Evolutionary conservation across 2,888 invertebrate genomes (phyloP), one percentile per base, ranked within the genome.

Genomic region (Xylota sylvarum): DNA sequence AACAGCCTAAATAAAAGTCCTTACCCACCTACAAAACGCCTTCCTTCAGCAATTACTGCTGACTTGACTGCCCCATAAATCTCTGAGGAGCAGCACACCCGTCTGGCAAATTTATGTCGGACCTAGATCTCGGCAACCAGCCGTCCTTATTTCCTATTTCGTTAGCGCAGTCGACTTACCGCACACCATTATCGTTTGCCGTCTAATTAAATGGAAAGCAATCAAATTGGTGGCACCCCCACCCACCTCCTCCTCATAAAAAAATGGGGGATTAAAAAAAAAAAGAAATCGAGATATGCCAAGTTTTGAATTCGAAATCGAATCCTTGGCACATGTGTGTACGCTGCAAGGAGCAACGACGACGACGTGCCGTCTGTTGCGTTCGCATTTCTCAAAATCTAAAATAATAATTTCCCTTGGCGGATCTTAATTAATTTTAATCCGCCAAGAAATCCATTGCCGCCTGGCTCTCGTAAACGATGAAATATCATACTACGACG

Each of bases 61-160:
- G 70, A 85, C 74, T 76, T 72, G 70, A 85, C 76, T 80, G 70
- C 37, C 37, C 64, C 76, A 85, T 85, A 76, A 81, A 81, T 85
- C 85, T 72, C 58, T 6, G 27, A 58, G 19, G 65, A 70, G 32
- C 55, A 70, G 32, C 55, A 62, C 64, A 64, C 37, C 62, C 46
- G 64, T 74, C 64, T 64, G 67, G 52, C n/a, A 60, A 78, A 79
- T 84, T 52, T 79, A 84, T 84, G 62, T 67, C 62, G 58, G 56
- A 19, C 52, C 55, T 27, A 62, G 62, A 62, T 55, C 48, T 72
- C 19, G 9, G 9, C 19, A 50, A 7, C 9, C n/a, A 27, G 27
- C 17, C 4, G 17, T 37, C 7, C 10, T 17, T 32, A 19, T 46
- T 58, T 72, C 19, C n/a, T 4, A 35, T 50, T 23, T 65, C 37